These are phyloP conservation scores for Syngnathoides biaculeatus DNA, from an alignment of 2,113 vertebrate species.

Conservation along the genomic window DNA sequence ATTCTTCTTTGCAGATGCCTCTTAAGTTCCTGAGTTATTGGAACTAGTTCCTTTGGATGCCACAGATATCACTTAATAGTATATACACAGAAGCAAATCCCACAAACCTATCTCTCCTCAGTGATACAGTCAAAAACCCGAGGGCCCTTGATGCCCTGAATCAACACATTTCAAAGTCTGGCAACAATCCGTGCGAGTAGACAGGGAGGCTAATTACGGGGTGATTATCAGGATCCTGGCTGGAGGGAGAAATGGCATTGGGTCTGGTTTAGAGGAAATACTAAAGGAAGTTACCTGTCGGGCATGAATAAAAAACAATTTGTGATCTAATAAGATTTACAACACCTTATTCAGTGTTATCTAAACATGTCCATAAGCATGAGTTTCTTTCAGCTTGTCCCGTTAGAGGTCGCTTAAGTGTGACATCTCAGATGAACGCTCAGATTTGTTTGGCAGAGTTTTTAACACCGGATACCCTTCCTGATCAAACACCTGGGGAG, in stretches of 20 bases:
- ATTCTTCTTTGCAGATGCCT: constrained; percentile 32
- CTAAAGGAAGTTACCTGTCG: background rate
- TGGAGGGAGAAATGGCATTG: constrained; percentile 10
- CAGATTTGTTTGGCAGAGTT: no score
- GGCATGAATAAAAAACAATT: background rate
- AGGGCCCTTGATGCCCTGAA: constrained; percentile 38
- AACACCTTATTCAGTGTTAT: background rate
- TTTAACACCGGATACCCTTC: no score
- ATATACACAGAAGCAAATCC: constrained; percentile 52
- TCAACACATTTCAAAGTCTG: constrained; percentile 46
- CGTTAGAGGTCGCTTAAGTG: no score
- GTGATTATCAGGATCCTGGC: background rate
- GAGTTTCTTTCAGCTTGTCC: no score
- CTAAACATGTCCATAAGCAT: background rate
- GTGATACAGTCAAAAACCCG: constrained; percentile 56
- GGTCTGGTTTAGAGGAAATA: background rate
- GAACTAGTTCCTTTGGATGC: constrained; percentile 42
- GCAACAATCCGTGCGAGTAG: constrained; percentile 17
- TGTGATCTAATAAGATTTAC: background rate
- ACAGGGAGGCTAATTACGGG: constrained; percentile 30
- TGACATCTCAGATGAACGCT: no score
- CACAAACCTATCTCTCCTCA: constrained; percentile 42
- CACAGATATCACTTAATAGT: constrained; percentile 60
- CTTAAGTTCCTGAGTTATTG: constrained; percentile 61
- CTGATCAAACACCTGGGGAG: no score